Percentiles rank a stretch among this genome's conserved stretches.
These are phyloP conservation scores for Discoglossus pictus DNA, from an alignment of 2,797 vertebrate genomes.

Conservation along the genomic window DNA sequence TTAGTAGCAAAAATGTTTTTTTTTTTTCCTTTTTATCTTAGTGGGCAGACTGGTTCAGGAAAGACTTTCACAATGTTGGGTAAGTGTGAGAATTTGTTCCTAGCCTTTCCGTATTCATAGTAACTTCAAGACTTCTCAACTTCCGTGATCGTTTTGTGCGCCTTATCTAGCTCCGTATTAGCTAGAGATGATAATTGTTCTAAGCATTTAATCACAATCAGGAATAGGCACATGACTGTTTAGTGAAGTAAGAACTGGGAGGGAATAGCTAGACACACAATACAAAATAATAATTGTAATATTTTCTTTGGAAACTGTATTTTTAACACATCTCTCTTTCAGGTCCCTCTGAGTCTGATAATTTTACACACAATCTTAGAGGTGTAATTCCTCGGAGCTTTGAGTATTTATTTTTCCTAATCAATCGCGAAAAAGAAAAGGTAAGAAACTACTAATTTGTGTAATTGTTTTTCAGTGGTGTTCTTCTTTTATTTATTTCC, in stretches of 20 bases:
- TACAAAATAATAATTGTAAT: too few relatives aligned
- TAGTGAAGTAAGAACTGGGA: too few relatives aligned
- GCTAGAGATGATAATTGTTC: too few relatives aligned
- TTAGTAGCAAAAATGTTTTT: too few relatives aligned
- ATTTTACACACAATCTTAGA: conserved; percentile 89
- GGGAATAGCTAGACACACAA: too few relatives aligned
- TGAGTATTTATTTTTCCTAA: conserved; percentile 95
- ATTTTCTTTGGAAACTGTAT: not conserved
- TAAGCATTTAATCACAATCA: too few relatives aligned
- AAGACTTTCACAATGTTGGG: conserved; percentile 98
- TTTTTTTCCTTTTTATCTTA: conserved; percentile 56
- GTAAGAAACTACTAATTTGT: conserved; percentile 59
- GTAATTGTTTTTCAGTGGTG: not conserved
- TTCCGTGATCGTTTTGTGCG: too few relatives aligned
- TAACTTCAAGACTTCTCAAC: too few relatives aligned
- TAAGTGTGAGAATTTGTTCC: too few relatives aligned
- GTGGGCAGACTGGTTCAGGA: conserved; percentile 94
- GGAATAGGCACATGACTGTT: too few relatives aligned
- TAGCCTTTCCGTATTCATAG: too few relatives aligned
- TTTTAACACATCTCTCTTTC: conserved; percentile 17
- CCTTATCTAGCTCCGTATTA: too few relatives aligned
- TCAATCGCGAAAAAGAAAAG: conserved; percentile 89
- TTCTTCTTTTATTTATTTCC: not conserved
- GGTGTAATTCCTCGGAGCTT: conserved; percentile 96
- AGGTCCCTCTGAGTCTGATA: conserved; percentile 90